Percentiles rank a stretch among this genome's conserved stretches.
Conservation (phyloP, 2,113 vertebrate species). For the Zootoca vivipara region DNA sequence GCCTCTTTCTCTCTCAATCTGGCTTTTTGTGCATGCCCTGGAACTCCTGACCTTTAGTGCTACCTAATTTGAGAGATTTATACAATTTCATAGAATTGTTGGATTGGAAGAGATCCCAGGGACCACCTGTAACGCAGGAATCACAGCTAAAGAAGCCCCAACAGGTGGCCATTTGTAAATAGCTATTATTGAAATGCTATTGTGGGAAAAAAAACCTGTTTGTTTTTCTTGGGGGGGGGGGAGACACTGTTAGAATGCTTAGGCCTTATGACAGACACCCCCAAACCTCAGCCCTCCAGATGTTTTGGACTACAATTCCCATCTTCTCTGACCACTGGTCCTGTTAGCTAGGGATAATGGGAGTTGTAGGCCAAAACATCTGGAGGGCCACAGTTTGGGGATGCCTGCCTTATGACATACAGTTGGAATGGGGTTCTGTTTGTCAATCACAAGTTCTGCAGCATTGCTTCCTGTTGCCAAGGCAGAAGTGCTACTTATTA, state of each 20-base stretch:
- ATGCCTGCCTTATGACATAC: background rate
- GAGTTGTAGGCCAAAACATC: too few species aligned
- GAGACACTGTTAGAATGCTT: background rate
- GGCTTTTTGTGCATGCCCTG: background rate
- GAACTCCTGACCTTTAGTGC: slow-evolving; percentile 58
- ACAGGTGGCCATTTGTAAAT: slow-evolving; percentile 9
- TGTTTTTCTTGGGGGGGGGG: too few species aligned
- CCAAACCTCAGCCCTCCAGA: too few species aligned
- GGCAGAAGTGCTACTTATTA: background rate
- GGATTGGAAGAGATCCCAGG: too few species aligned
- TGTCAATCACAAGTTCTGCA: slow-evolving; percentile 9
- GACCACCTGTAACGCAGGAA: too few species aligned
- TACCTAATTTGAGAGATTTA: slow-evolving; percentile 42
- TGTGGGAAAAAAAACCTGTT: slow-evolving; percentile 38
- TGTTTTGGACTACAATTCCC: too few species aligned
- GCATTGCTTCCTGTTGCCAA: background rate
- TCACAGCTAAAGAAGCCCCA: too few species aligned
- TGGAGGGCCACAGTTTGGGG: too few species aligned
- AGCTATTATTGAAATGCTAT: slow-evolving; percentile 44
- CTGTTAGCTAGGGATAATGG: too few species aligned
- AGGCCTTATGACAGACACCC: background rate
- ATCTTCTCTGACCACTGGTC: too few species aligned
- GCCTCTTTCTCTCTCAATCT: background rate
- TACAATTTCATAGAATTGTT: slow-evolving; percentile 15
- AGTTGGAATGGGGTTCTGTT: slow-evolving; percentile 12